A percentile compares a stretch with the other conserved stretches of the same genome.
These are phyloP conservation scores for Molossus alvarezi DNA, from an alignment of 2,797 vertebrate genomes.

Conservation along the genomic window DNA sequence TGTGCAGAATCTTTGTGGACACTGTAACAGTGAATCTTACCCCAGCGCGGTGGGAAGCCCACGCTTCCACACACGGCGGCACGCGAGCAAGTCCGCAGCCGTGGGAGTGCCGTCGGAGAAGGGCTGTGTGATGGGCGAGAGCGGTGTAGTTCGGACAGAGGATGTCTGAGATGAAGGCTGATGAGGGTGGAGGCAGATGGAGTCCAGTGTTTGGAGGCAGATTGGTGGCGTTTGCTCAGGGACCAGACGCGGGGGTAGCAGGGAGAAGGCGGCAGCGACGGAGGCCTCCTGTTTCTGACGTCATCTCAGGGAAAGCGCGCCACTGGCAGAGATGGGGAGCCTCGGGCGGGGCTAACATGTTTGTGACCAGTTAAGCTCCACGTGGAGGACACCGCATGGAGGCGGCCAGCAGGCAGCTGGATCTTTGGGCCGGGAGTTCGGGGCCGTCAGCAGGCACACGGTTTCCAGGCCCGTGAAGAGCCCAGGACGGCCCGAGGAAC, in stretches of 20 bases:
- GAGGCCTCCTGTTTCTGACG: not conserved
- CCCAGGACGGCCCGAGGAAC: not conserved
- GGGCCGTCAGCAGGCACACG: not conserved
- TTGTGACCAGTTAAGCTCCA: not conserved
- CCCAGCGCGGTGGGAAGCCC: not conserved
- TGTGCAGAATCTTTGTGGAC: not conserved
- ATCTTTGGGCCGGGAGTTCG: not conserved
- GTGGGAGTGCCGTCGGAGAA: not conserved
- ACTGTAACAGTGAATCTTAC: not conserved
- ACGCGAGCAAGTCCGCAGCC: not conserved
- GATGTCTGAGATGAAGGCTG: not conserved
- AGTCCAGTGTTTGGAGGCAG: not conserved
- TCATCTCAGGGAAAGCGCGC: too few relatives aligned
- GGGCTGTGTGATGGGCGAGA: not conserved
- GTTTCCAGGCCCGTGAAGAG: not conserved
- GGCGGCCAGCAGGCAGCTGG: not conserved
- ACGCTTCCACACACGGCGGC: not conserved
- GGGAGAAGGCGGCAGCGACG: too few relatives aligned
- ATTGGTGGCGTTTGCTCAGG: not conserved
- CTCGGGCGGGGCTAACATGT: not conserved
- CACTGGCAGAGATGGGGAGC: not conserved
- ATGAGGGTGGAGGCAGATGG: not conserved
- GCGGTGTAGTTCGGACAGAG: not conserved
- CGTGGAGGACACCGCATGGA: not conserved
- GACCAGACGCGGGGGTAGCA: not conserved